Base-by-base conservation (phyloP, 2,888 invertebrate genomes). In the Tanytarsus gracilentus region DNA sequence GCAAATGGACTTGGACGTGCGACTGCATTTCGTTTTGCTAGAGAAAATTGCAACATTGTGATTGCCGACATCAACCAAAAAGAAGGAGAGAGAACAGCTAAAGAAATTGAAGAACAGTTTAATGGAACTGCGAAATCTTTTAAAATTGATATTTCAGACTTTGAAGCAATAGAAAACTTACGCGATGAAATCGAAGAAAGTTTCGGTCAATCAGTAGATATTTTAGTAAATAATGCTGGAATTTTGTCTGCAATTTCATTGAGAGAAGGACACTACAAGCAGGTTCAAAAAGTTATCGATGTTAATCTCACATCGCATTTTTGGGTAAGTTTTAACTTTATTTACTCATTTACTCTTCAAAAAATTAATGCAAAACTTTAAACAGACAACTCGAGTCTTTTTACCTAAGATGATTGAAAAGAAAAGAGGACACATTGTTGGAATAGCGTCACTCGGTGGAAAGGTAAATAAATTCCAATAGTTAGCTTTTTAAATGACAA, bases 1-100 rank as follows among this genome's bases (percentile, higher is more conserved):
- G 76, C 73, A 61, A 72, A 75, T 63, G 77, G 77, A n/a, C 68
- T 77, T 62, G 77, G 77, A 4, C 70, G 74, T 36, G 75, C 74
- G 65, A 72, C 76, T 25, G 72, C 73, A 27, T 63, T 73, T 29
- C 68, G 71, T 53, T 68, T 77, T 62, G 73, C 72, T 2, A 67
- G 69, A 59, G 68, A 71, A 64, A 75, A 75, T 14, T 74, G 74
- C 64, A 72, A 73, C 64, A 64, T 74, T 62, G 73, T 72, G 11
- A 67, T 74, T 6, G 71, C 70, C 14, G 74, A 74, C 67, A 67
- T 73, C 59, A 70, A 74, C 63, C 68, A 69, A 2, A 69, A 69
- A 53, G 70, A 69, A 14, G 74, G 73, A 63, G 68, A 69, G 52
- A 69, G 70, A 64, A 73, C 73, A 2, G 71, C 70, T 9, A 68